phyloP scores from a whole-genome alignment of 2,888 invertebrate genomes.

The Didymodactylos carnosus region DNA sequence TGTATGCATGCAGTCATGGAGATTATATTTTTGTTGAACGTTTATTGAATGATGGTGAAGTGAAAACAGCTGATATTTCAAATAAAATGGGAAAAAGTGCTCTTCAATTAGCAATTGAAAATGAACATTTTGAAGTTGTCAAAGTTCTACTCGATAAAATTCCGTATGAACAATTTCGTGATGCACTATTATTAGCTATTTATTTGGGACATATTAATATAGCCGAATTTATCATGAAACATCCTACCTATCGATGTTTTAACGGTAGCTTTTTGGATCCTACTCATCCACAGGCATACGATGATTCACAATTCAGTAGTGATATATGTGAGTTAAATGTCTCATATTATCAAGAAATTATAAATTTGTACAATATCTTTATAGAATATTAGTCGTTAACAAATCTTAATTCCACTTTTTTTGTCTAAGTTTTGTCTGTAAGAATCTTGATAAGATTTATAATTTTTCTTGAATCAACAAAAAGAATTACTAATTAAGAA shows the following conservation, averaged over 20 bases:
- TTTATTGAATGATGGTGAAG: background rate
- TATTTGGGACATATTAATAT: conserved; percentile 30
- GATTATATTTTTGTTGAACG: background rate
- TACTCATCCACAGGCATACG: conserved; percentile 28
- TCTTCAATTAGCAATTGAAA: background rate
- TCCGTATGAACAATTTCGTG: conserved; percentile 25
- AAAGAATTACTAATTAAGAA: no score
- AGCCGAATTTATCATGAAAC: conserved; percentile 29
- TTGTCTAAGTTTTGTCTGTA: no score
- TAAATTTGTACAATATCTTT: no score
- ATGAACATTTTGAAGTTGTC: conserved; percentile 3
- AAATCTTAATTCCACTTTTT: no score
- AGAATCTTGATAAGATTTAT: no score
- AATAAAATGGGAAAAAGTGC: background rate
- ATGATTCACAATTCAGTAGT: conserved; percentile 27
- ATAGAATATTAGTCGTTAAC: no score
- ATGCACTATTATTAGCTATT: conserved; percentile 28
- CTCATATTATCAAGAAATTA: background rate
- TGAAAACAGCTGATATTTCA: background rate
- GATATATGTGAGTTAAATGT: conserved; percentile 21
- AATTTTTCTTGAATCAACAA: no score
- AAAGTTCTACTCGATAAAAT: conserved; percentile 21
- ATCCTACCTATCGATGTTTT: conserved; percentile 23
- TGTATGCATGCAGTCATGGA: background rate
- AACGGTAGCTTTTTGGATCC: conserved; percentile 27